Conservation (phyloP, 2,797 vertebrate species). For the Catostomus latipinnis region DNA sequence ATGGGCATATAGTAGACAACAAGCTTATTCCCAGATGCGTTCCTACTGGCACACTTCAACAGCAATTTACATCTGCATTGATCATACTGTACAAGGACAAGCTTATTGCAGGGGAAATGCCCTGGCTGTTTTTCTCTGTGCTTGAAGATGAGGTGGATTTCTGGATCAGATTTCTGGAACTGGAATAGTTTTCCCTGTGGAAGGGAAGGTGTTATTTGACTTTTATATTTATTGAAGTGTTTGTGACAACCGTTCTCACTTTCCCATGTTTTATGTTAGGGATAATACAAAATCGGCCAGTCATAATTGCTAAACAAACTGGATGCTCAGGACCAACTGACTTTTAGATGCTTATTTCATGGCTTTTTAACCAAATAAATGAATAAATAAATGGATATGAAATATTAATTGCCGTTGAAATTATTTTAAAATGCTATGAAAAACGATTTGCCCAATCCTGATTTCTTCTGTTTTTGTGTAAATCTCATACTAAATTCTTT, state of each 20-base stretch:
- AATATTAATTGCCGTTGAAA: too few species aligned
- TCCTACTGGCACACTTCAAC: conserved; percentile 12
- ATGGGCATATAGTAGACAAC: conserved; percentile 37
- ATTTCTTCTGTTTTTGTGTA: too few species aligned
- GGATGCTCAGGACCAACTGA: too few species aligned
- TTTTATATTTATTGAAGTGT: neutral
- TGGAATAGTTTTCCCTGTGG: conserved; percentile 34
- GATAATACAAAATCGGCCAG: too few species aligned
- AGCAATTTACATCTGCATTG: conserved; percentile 37
- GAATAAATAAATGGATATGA: too few species aligned
- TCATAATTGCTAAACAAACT: too few species aligned
- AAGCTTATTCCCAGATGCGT: conserved; percentile 2
- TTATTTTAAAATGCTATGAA: too few species aligned
- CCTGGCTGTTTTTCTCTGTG: conserved; percentile 21
- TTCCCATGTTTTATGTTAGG: too few species aligned
- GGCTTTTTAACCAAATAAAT: too few species aligned
- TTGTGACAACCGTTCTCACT: neutral
- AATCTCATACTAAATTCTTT: too few species aligned
- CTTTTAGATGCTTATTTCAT: too few species aligned
- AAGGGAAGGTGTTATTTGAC: conserved; percentile 37
- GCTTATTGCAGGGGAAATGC: conserved; percentile 42
- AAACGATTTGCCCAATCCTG: too few species aligned
- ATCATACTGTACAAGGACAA: conserved; percentile 23
- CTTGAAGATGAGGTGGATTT: conserved; percentile 41
- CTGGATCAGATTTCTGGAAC: conserved; percentile 5